phyloP scores from a whole-genome alignment of 2,888 invertebrate species.

The Phortica okadai region DNA sequence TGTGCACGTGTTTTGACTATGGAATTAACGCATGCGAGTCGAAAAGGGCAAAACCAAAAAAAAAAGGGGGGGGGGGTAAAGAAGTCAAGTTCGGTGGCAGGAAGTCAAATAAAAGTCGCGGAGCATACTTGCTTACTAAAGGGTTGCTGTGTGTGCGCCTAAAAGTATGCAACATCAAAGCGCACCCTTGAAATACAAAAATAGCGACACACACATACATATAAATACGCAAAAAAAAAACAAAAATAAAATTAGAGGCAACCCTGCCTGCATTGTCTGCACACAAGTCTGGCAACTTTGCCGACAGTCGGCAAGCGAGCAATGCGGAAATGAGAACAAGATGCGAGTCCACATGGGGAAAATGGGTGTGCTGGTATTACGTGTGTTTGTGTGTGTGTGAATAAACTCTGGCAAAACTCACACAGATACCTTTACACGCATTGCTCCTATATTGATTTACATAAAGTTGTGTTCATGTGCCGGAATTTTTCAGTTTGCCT shows the following conservation, averaged over 20 bases:
- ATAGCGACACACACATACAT: not conserved
- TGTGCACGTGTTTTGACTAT: constrained; percentile 64
- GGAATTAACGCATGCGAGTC: constrained; percentile 42
- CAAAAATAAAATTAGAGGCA: constrained; percentile 37
- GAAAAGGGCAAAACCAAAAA: constrained; percentile 56
- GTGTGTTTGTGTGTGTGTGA: not conserved
- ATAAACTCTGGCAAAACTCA: not conserved
- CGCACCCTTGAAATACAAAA: constrained; percentile 31
- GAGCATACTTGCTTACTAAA: not conserved
- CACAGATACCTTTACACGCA: not conserved
- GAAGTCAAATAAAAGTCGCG: not conserved
- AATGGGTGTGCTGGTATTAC: not conserved
- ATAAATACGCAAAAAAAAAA: not conserved
- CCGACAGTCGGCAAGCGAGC: constrained; percentile 4
- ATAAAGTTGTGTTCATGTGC: not conserved
- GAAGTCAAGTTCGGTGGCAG: not conserved
- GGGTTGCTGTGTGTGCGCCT: constrained; percentile 46
- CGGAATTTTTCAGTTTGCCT: not conserved
- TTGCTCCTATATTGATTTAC: not conserved
- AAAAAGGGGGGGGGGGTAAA: constrained; percentile 15
- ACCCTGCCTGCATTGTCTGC: constrained; percentile 48
- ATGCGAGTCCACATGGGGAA: not conserved
- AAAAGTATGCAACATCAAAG: constrained; percentile 42
- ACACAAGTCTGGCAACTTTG: constrained; percentile 57
- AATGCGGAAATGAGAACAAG: not conserved